phyloP scores from a whole-genome alignment of 1,140 invertebrate genomes.

The Alviniconcha marisindica region DNA sequence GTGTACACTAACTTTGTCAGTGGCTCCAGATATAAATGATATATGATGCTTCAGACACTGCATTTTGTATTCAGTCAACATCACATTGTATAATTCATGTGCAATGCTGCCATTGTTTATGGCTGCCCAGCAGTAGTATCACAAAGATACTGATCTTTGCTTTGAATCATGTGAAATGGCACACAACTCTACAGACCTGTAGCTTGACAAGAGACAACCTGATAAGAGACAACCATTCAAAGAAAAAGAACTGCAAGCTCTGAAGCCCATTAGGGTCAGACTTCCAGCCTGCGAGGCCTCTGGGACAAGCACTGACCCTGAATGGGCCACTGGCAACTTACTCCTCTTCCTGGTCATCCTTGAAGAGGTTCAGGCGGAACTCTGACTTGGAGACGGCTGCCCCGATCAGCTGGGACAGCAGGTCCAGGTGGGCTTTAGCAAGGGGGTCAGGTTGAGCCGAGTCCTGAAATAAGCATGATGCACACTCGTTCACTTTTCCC shows the following conservation, averaged over 20 bases:
- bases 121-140: too few relatives aligned
- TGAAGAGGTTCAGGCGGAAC: conserved; percentile 74
- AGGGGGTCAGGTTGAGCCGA: conserved; percentile 69
- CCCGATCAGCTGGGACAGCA: conserved; percentile 74
- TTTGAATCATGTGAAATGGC: too few relatives aligned
- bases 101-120: too few relatives aligned
- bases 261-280: neutral
- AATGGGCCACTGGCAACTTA: conserved; percentile 49
- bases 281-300: neutral
- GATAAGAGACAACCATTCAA: neutral
- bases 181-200: neutral
- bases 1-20: too few relatives aligned
- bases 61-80: too few relatives aligned
- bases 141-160: too few relatives aligned
- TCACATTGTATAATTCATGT: too few relatives aligned
- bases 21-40: too few relatives aligned
- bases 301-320: neutral
- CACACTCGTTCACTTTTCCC: too few relatives aligned
- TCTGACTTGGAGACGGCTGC: conserved; percentile 63
- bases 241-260: neutral
- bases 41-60: too few relatives aligned
- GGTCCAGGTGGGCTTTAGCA: conserved; percentile 75
- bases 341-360: conserved; percentile 74
- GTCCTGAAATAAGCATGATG: conserved; percentile 56
- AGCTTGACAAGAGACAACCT: neutral